Base-by-base conservation (phyloP, 2,797 vertebrate genomes). In the Sarcoramphus papa region DNA sequence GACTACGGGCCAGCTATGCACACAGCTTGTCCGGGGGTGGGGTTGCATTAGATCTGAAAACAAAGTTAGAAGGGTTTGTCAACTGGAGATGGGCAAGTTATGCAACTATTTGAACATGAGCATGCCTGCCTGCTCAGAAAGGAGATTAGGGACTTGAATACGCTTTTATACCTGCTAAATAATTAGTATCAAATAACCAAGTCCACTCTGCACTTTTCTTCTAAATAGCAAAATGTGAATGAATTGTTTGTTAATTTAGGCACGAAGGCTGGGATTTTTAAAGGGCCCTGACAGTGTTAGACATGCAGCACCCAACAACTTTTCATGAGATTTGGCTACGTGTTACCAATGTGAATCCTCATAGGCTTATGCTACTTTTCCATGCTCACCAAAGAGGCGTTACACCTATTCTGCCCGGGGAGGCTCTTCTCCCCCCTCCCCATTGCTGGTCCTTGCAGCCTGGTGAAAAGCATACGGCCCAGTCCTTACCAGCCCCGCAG, bases 61-160 rank as follows among this genome's bases (percentile, higher is more conserved):
- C 91, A 91, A 82, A 96, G 62, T 82, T 45, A 73, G 81, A 68
- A 93, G 62, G 41, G 60, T 94, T 96, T 94, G 92, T 95, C 86
- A 85, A 91, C 86, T 93, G 79, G 64, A 94, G 88, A 94, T 91
- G 92, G 94, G 94, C 95, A 94, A 91, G 90, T 97, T 97, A 80
- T 77, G 90, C 90, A 97, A 93, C 72, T 89, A 87, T 94, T 65
- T 92, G 92, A 96, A 95, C 95, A 94, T 91, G 94, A 96, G 93
- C 92, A 92, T 96, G 95, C 95, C 97, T 96, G 94, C 92, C 96
- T 96, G 78, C 81, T 92, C 86, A 68, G 64, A 83, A 85, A 83
- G 68, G 88, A 96, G 95, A 96, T 97, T 95, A 96, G 78, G 68
- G 81, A 50, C 70, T 88, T 91, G 84, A 92, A 93, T 85, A 83